These are phyloP conservation scores for Rafetus swinhoei DNA, from an alignment of 2,113 vertebrate species.

Conservation along the genomic window DNA sequence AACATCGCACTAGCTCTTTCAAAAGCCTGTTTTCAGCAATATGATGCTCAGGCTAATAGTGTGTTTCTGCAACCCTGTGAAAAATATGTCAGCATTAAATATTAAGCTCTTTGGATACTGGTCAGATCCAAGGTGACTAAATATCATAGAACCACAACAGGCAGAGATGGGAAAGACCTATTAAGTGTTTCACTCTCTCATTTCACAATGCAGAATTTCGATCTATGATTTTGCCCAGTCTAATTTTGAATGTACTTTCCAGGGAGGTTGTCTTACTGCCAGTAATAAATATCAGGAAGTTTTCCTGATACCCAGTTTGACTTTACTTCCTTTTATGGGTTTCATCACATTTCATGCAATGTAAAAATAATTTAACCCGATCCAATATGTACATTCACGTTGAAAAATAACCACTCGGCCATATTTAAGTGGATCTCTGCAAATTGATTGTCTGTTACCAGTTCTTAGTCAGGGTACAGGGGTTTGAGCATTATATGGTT, in stretches of 20 bases:
- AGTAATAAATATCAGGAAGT: not conserved
- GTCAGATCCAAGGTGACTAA: constrained; percentile 3
- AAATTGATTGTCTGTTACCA: not conserved
- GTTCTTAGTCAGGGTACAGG: not conserved
- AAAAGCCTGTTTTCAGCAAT: not conserved
- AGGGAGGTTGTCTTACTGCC: constrained; percentile 20
- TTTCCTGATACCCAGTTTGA: constrained; percentile 31
- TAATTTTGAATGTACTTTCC: constrained; percentile 27
- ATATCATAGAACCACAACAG: not conserved
- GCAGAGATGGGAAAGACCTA: not conserved
- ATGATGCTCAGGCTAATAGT: not conserved
- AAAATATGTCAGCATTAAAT: constrained; percentile 48
- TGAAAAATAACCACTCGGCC: not conserved
- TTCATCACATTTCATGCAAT: not conserved
- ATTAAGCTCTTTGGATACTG: constrained; percentile 16
- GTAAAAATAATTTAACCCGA: not conserved
- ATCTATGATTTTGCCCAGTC: constrained; percentile 43
- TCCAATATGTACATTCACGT: not conserved
- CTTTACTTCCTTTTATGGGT: not conserved
- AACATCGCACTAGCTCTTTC: not conserved
- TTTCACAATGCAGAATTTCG: constrained; percentile 2
- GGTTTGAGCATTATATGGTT: not conserved
- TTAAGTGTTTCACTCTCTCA: constrained; percentile 11
- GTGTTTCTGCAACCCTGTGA: not conserved
- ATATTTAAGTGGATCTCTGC: not conserved